Conservation (phyloP, 2,797 vertebrate genomes). For the Tolypeutes matacus region DNA sequence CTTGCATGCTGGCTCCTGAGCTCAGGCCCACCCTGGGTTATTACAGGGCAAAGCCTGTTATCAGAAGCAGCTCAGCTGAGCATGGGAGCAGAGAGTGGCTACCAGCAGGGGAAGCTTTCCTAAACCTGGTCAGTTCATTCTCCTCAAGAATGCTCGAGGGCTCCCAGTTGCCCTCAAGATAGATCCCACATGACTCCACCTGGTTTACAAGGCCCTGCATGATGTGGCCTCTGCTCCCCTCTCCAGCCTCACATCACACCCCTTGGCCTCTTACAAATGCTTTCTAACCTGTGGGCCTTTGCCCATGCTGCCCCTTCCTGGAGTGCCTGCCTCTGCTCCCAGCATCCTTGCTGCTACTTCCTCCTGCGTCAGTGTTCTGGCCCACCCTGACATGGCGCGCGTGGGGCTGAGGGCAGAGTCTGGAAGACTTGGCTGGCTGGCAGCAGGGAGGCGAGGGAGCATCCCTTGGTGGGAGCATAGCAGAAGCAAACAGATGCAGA, state of each 20-base stretch:
- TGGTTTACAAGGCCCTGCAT: accelerated
- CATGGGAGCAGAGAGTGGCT: neutral
- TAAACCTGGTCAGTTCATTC: accelerated
- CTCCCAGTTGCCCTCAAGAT: neutral
- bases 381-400: accelerated
- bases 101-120: neutral
- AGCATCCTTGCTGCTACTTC: neutral
- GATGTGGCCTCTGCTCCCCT: neutral
- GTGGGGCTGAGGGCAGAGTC: no score
- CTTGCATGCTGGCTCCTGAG: accelerated
- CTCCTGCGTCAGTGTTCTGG: accelerated
- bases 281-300: neutral
- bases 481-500: neutral
- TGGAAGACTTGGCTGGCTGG: neutral
- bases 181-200: accelerated
- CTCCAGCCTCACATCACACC: neutral
- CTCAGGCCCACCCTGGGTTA: neutral
- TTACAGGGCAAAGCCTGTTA: accelerated
- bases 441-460: neutral
- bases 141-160: no score
- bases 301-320: accelerated
- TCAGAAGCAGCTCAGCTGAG: neutral
- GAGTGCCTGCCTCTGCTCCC: neutral
- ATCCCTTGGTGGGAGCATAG: neutral
- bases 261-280: accelerated